Evolutionary conservation across 2,888 invertebrate genomes (phyloP).

Genomic region (Cartodere bifasciata): DNA sequence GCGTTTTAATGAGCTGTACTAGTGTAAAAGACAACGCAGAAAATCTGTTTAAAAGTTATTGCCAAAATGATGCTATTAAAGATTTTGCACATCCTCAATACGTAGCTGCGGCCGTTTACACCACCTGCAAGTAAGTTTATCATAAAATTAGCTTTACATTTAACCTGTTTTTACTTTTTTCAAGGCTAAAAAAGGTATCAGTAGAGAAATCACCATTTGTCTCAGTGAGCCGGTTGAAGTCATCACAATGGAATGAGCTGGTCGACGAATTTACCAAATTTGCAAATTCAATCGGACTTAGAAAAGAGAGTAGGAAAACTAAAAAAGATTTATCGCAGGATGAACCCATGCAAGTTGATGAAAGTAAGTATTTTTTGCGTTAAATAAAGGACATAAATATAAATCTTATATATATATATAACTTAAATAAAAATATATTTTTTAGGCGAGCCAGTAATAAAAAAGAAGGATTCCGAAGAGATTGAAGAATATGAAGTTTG

Average conservation of each 20-base stretch:
- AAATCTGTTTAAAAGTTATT: constrained; percentile 41
- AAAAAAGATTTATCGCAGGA: no score
- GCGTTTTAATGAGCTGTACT: constrained; percentile 43
- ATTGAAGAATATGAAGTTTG: constrained; percentile 49
- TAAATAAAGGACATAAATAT: no score
- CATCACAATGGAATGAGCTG: constrained; percentile 46
- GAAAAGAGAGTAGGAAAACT: constrained; percentile 16
- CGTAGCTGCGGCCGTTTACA: constrained; percentile 48
- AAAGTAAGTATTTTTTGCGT: no score
- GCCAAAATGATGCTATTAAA: constrained; percentile 37
- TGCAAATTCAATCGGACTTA: constrained; percentile 20
- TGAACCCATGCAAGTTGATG: no score
- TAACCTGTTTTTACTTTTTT: constrained; percentile 15
- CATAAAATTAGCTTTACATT: constrained; percentile 3
- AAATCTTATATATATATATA: no score
- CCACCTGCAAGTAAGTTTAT: constrained; percentile 44
- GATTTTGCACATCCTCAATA: constrained; percentile 50
- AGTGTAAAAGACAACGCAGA: constrained; percentile 38
- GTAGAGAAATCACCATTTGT: constrained; percentile 43
- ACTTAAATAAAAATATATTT: neutral
- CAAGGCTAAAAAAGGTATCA: constrained; percentile 43
- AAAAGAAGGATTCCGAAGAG: constrained; percentile 13
- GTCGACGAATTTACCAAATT: constrained; percentile 45
- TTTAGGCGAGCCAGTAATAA: constrained; percentile 3
- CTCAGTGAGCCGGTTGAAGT: constrained; percentile 44